phyloP scores from a whole-genome alignment of 2,113 vertebrate species.

The Myrmecobius fasciatus region DNA sequence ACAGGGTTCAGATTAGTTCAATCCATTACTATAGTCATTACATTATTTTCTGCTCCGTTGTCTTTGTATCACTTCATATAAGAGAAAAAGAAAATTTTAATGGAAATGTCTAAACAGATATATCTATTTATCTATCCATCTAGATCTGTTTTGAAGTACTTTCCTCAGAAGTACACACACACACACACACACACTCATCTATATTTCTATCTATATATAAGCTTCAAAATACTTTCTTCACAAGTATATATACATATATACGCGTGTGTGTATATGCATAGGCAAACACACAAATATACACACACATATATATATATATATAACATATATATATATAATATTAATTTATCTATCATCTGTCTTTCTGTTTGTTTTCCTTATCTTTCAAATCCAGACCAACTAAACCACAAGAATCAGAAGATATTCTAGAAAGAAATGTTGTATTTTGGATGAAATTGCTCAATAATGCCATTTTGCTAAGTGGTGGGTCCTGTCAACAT shows the following conservation, averaged over 20 bases:
- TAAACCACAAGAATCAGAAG: background rate
- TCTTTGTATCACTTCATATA: background rate
- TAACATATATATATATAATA: too few species aligned
- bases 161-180: too few species aligned
- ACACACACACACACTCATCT: too few species aligned
- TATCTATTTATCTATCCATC: too few species aligned
- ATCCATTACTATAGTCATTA: background rate
- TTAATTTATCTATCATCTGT: too few species aligned
- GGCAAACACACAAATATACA: too few species aligned
- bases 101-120: background rate
- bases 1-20: background rate
- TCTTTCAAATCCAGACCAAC: conserved; percentile 30
- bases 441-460: background rate
- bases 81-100: background rate
- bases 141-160: too few species aligned
- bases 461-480: background rate
- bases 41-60: background rate
- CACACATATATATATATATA: too few species aligned
- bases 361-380: background rate
- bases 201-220: too few species aligned
- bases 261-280: too few species aligned
- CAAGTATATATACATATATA: too few species aligned
- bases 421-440: background rate
- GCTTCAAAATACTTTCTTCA: too few species aligned
- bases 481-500: background rate